Conservation (phyloP, 2,113 vertebrate species). For the Aldabrachelys gigantea region DNA sequence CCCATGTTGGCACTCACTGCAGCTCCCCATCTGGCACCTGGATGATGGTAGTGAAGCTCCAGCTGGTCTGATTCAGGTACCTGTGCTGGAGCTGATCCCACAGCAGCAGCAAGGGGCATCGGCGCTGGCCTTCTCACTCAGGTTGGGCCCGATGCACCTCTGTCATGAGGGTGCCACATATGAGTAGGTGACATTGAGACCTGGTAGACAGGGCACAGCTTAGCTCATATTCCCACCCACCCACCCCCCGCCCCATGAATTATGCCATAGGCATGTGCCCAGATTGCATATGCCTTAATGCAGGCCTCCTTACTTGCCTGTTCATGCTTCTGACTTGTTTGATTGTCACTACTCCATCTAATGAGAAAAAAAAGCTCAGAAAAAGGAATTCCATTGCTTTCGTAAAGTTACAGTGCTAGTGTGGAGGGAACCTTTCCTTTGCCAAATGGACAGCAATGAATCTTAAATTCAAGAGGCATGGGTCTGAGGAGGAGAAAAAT, state of each 20-base stretch:
- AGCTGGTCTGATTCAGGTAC: not conserved
- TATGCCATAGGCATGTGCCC: not conserved
- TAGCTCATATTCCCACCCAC: not conserved
- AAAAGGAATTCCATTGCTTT: not conserved
- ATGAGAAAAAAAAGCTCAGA: not conserved
- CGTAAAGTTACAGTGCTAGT: not conserved
- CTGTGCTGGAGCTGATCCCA: too few species aligned
- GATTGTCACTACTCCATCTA: not conserved
- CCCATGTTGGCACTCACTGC: not conserved
- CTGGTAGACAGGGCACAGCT: not conserved
- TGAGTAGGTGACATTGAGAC: not conserved
- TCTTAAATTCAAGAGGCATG: conserved; percentile 49
- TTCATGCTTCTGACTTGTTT: not conserved
- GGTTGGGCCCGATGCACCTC: not conserved
- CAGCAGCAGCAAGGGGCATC: too few species aligned
- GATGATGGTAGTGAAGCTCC: not conserved
- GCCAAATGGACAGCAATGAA: conserved; percentile 27
- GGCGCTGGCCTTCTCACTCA: not conserved
- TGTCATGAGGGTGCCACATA: not conserved
- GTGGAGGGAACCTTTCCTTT: conserved; percentile 21
- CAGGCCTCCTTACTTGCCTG: not conserved
- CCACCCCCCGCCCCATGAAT: not conserved
- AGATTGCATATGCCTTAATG: not conserved
- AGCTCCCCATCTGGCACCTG: not conserved
- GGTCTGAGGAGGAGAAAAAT: conserved; percentile 14